Conservation (phyloP, 2,113 vertebrate genomes). For the Thamnophis sirtalis region DNA sequence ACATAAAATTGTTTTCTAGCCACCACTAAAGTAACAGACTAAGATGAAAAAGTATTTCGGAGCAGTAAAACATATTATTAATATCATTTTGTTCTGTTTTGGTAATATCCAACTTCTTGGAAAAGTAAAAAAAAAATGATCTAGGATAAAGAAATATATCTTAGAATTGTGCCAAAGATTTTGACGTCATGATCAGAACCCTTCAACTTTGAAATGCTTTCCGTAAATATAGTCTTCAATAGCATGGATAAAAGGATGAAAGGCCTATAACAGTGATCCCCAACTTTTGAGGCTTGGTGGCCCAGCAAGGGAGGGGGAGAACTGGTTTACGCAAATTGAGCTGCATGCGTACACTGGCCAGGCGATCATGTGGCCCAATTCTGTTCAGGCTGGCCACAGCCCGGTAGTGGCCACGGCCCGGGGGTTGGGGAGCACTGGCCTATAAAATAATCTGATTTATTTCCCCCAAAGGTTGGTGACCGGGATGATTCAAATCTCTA, state of each 20-base stretch:
- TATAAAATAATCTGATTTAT: conserved; percentile 23
- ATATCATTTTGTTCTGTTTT: not conserved
- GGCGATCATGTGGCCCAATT: not conserved
- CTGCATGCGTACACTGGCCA: not conserved
- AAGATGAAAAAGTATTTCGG: not conserved
- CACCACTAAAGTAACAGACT: not conserved
- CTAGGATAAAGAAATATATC: not conserved
- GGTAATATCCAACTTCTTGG: not conserved
- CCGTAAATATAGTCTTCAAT: not conserved
- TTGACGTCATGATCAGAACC: not conserved
- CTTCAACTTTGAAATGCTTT: not conserved
- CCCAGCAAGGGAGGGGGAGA: not conserved
- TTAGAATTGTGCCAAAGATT: not conserved
- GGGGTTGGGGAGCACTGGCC: not conserved
- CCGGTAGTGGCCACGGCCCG: not conserved
- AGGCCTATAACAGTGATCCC: not conserved
- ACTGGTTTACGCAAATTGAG: not conserved
- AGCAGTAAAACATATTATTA: not conserved
- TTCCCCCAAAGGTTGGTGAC: conserved; percentile 82
- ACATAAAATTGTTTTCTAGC: not conserved
- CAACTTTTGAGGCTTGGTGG: not conserved
- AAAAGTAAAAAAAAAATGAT: not conserved
- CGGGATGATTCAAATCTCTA: conserved; percentile 96
- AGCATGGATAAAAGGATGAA: not conserved
- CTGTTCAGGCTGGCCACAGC: not conserved